Evolutionary conservation across 1,140 invertebrate genomes (phyloP), one percentile per base, ranked within the genome.

Genomic region (Drosophila arawakana): DNA sequence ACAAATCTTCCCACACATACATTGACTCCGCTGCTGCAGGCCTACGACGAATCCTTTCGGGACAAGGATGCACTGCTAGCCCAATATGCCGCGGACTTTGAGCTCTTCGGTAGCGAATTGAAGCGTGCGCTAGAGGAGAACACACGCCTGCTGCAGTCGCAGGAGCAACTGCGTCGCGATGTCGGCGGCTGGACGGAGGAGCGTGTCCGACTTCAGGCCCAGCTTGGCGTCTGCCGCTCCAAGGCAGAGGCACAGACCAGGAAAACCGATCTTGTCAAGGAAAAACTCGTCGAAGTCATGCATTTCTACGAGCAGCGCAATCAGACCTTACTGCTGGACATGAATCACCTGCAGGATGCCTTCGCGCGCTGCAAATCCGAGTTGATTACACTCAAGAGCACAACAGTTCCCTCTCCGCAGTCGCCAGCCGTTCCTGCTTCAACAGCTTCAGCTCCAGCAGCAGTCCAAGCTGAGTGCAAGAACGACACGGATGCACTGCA

Each of bases 31-130:
- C 92, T 96, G 15, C 86, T 96, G 18, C 93, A 95, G 81, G 95
- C 95, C 34, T 96, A 96, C 75, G 94, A 95, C 72, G 95, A 95
- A 76, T 94, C 94, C 15, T 86, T 96, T 11, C 86, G 83, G 2
- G 95, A 96, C 79, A 96, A 96, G 85, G 94, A 95, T 18, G 93
- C 95, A 21, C 92, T 96, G 21, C 94, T 96, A 50, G 80, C 92
- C 7, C 93, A 94, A 62, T 95, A 95, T 59, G 94, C 94, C 74
- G 81, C 91, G 2, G 94, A 95, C 80, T 93, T 96, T 44, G 93
- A 94, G 21, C 80, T 93, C n/a, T 95, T 96, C 75, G 94, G 94
- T 44, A 93, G 92, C 1, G 94, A 94, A 86, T 92, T 94, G 35
- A 95, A 95, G 82, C 93, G 94, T 62, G 92, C 95, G 39, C 72